Evolutionary conservation across 2,888 invertebrate species (phyloP).

Genomic region (Mesorhabditis spiculigera): DNA sequence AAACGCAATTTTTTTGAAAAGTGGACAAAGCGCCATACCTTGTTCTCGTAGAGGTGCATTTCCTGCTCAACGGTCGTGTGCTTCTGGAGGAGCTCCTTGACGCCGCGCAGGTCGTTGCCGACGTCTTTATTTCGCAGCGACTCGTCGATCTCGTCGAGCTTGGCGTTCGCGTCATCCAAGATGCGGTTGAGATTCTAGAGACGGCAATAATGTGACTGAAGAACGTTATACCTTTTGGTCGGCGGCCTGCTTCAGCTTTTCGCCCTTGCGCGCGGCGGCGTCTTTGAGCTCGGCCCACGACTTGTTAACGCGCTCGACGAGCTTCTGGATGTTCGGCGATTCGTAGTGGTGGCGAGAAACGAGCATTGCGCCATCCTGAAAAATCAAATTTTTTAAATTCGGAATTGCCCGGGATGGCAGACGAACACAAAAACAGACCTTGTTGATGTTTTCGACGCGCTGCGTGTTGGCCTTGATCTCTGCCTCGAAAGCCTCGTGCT

Average conservation of each 20-base stretch:
- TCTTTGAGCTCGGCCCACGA: constrained; percentile 76
- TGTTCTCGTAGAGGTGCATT: constrained; percentile 76
- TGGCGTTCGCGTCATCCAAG: constrained; percentile 82
- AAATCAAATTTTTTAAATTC: neutral
- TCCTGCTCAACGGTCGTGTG: constrained; percentile 74
- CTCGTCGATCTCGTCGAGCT: constrained; percentile 79
- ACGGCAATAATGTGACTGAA: neutral
- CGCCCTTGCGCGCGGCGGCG: constrained; percentile 66
- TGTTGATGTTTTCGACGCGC: constrained; percentile 60
- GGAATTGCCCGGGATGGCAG: neutral
- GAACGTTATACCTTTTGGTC: constrained; percentile 31
- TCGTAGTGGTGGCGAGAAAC: constrained; percentile 72
- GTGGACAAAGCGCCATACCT: constrained; percentile 77
- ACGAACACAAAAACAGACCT: constrained; percentile 41
- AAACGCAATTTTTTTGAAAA: too few relatives aligned
- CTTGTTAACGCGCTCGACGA: constrained; percentile 71
- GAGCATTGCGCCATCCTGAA: constrained; percentile 70
- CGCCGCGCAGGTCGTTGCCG: constrained; percentile 83
- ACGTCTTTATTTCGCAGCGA: constrained; percentile 70
- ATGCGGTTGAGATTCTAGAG: constrained; percentile 65
- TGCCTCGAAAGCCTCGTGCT: constrained; percentile 64
- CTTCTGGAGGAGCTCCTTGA: constrained; percentile 78
- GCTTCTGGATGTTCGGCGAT: constrained; percentile 70
- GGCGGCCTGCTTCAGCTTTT: constrained; percentile 42
- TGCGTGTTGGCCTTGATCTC: constrained; percentile 63